Conservation (phyloP, 2,888 invertebrate genomes). For the Eristalinus aeneus region DNA sequence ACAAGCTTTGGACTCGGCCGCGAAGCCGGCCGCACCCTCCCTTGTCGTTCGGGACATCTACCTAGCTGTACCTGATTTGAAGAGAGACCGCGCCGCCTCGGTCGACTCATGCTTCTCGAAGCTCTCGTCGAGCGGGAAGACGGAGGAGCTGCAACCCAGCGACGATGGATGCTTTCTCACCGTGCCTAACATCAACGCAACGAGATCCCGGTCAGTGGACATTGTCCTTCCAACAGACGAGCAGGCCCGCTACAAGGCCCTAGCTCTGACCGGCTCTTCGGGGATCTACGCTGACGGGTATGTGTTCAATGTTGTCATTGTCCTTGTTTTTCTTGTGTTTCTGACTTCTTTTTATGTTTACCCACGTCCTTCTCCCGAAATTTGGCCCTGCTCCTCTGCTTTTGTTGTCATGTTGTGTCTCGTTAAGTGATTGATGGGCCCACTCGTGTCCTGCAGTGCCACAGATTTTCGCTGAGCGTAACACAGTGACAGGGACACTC, state of each 20-base stretch:
- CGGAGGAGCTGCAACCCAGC: constrained; percentile 86
- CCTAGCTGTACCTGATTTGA: constrained; percentile 90
- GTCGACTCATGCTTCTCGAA: constrained; percentile 93
- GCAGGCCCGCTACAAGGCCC: constrained; percentile 92
- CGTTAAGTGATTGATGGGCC: constrained; percentile 57
- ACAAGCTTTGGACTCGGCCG: constrained; percentile 76
- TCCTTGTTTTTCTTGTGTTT: constrained; percentile 39
- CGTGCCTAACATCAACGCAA: constrained; percentile 87
- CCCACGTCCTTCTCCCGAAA: constrained; percentile 16
- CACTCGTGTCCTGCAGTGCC: constrained; percentile 1
- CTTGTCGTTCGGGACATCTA: constrained; percentile 87
- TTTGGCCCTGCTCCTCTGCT: constrained; percentile 31
- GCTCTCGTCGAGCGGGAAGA: constrained; percentile 86
- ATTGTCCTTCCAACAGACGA: constrained; percentile 93
- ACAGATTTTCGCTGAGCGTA: background rate
- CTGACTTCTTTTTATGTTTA: constrained; percentile 15
- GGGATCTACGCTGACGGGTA: constrained; percentile 76
- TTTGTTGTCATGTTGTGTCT: constrained; percentile 7
- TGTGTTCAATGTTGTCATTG: constrained; percentile 70
- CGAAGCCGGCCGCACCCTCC: constrained; percentile 72
- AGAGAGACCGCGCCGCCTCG: constrained; percentile 92
- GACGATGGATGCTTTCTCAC: constrained; percentile 83
- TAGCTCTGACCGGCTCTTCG: constrained; percentile 85
- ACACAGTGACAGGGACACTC: constrained; percentile 3
- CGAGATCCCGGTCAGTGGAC: constrained; percentile 91